These are phyloP conservation scores for Bradypus variegatus DNA, from an alignment of 2,797 vertebrate species.

Conservation along the genomic window DNA sequence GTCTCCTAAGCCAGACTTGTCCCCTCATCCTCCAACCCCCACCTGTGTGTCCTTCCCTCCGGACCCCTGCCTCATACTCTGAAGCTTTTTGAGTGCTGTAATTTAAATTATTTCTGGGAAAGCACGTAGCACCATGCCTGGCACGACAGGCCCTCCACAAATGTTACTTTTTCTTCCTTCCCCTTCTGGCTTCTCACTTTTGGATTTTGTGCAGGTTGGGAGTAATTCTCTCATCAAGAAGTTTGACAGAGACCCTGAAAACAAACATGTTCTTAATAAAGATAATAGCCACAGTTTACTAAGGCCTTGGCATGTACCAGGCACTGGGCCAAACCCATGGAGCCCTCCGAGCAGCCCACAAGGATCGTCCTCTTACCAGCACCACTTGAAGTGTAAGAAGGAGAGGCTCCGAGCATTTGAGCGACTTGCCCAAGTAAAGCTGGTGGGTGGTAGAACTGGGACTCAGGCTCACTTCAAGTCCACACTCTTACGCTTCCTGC, in stretches of 20 bases:
- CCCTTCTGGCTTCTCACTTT: not conserved
- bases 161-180: not conserved
- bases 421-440: not conserved
- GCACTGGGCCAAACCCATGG: not conserved
- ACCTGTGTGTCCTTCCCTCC: no score
- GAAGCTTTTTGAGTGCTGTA: not conserved
- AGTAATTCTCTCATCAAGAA: slow-evolving; percentile 16
- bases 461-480: not conserved
- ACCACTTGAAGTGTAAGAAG: not conserved
- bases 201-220: not conserved
- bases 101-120: not conserved
- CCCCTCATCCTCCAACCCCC: not conserved
- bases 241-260: slow-evolving; percentile 22
- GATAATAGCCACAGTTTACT: not conserved
- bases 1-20: not conserved
- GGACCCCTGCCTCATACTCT: not conserved
- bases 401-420: not conserved
- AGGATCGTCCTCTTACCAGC: not conserved
- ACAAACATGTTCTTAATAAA: not conserved
- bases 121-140: not conserved
- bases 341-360: not conserved
- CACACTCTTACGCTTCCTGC: not conserved
- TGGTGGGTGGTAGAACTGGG: not conserved
- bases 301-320: not conserved
- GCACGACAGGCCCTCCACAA: not conserved